These are phyloP conservation scores for Apostichopus japonicus DNA, from an alignment of 35 echinoderm and acorn worm species.

Conservation along the genomic window DNA sequence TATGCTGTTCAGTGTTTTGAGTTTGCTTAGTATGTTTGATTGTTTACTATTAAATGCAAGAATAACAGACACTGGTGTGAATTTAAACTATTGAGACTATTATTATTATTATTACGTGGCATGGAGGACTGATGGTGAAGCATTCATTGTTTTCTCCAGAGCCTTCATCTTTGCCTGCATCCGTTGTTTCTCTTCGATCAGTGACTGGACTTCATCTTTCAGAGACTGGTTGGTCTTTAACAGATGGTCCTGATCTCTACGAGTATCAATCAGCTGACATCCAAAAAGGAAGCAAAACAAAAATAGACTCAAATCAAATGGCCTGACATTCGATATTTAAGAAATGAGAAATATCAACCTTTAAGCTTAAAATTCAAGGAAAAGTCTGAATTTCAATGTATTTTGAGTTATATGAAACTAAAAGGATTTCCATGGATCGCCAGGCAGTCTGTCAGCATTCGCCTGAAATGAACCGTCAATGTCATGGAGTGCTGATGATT, in stretches of 20 bases:
- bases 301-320: background rate
- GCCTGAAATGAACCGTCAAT: no score
- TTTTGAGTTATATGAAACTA: background rate
- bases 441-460: background rate
- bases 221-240: conserved; percentile 1
- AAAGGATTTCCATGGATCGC: background rate
- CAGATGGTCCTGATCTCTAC: conserved; percentile 10
- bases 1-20: background rate
- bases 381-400: background rate
- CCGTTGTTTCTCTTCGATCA: background rate
- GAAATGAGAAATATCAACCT: no score
- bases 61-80: conserved; percentile 6
- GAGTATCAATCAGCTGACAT: background rate
- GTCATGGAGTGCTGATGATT: no score
- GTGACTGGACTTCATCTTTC: conserved; percentile 6
- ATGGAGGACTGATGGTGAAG: conserved; percentile 8
- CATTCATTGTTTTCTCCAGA: background rate
- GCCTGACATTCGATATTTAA: no score
- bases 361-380: no score
- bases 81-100: background rate
- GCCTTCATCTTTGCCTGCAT: background rate
- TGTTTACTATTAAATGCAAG: conserved; percentile 8
- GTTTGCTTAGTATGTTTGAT: background rate
- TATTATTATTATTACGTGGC: background rate
- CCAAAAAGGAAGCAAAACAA: background rate